Evolutionary conservation across 2,113 vertebrate genomes (phyloP).

Genomic region (Plectropomus leopardus): DNA sequence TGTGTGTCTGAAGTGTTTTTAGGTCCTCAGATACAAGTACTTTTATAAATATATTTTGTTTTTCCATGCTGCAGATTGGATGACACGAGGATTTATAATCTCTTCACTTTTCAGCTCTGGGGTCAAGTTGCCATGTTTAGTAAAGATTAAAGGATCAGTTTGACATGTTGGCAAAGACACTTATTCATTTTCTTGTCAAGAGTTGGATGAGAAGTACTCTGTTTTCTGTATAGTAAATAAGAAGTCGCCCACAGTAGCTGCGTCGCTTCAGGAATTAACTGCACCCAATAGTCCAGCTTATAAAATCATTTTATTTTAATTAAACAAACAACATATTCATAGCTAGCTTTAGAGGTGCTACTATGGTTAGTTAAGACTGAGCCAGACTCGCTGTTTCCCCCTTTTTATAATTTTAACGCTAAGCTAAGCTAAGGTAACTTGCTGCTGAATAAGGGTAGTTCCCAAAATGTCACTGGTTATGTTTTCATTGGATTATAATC

Average conservation of each 20-base stretch:
- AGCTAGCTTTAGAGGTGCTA: no score
- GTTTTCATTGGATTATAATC: no score
- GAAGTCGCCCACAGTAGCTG: background rate
- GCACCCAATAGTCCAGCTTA: no score
- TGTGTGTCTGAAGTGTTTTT: background rate
- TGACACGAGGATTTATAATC: background rate
- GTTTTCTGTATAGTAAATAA: background rate
- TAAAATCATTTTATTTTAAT: no score
- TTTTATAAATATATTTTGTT: background rate
- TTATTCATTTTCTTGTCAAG: background rate
- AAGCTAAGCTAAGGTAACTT: no score
- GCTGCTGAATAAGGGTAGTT: no score
- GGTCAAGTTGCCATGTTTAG: background rate
- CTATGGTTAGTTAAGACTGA: no score
- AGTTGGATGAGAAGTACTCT: background rate
- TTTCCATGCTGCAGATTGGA: background rate
- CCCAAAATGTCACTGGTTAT: no score
- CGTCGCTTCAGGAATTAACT: no score
- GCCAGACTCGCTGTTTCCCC: no score
- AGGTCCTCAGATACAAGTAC: background rate
- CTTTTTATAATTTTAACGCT: no score
- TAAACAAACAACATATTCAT: no score
- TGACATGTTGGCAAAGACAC: background rate
- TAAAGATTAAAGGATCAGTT: background rate
- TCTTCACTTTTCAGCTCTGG: background rate